Evolutionary conservation across 2,113 vertebrate species (phyloP), one percentile per base, ranked within the genome.

Genomic region (Arvicanthis niloticus): DNA sequence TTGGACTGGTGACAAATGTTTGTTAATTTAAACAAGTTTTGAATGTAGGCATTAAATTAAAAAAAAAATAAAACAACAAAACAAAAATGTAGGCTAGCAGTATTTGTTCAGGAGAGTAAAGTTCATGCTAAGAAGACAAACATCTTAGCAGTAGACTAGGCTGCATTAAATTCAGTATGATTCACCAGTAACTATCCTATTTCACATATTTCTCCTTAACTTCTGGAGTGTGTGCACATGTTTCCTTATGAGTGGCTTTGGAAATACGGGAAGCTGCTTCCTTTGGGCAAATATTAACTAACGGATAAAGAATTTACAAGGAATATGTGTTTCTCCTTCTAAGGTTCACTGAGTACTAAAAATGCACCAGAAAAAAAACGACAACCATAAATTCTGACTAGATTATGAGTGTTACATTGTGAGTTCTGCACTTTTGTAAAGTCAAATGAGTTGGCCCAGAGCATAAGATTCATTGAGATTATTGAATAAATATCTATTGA

Each of bases 11-110:
- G 62, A 34, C 78, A 94, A 87, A 80, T 87, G 45, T 37, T 37
- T 81, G 56, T 40, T 87, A 56, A 73, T 96, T 95, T 89, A 92
- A 96, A 80, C 5, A 78, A n/a, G 12, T 90, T 95, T 94, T 80
- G 70, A 58, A 89, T n/a, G 42, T 67, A 91, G 9, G 8, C 24
- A 89, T 89, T 89, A 78, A 53, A 91, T 94, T 96, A n/a, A n/a
- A n/a, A n/a, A n/a, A 92, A 56, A 84, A 85, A 72, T 67, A 81
- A 48, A 53, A 12, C 8, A 22, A 73, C 8, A 4, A 73, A 40
- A 12, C 67, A 24, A 45, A 26, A 75, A 56, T n/a, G 17, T 12
- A n/a, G 78, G 53, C 10, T 81, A 81, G 53, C 11, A 26, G 62
- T 62, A 11, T 87, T 95, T 96, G 21, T 72, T 95, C 56, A 86